These are phyloP conservation scores for Himalopsyche phryganea DNA, from an alignment of 1,140 invertebrate genomes.

Conservation along the genomic window DNA sequence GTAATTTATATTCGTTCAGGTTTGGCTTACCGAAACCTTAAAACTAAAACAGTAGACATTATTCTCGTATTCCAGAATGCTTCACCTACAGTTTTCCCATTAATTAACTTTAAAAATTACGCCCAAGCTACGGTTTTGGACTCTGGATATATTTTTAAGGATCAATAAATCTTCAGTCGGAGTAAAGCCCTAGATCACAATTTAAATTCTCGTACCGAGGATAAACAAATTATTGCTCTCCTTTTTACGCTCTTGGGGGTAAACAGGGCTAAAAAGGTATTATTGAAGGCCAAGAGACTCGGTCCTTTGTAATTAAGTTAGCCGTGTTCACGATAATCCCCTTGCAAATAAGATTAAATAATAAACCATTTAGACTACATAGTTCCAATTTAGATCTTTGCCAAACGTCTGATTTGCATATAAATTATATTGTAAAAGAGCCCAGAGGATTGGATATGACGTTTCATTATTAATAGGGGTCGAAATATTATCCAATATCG, in stretches of 20 bases:
- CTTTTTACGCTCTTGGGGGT: conserved; percentile 6
- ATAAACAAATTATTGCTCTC: conserved; percentile 12
- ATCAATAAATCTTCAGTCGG: too few species aligned
- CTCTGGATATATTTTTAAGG: too few species aligned
- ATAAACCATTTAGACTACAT: conserved; percentile 7
- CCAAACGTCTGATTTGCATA: conserved; percentile 15
- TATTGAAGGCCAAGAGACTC: not conserved
- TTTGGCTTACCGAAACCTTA: too few species aligned
- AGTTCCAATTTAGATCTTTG: conserved; percentile 10
- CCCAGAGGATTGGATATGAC: conserved; percentile 13
- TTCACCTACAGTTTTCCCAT: too few species aligned
- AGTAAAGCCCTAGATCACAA: not conserved
- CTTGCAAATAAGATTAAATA: conserved; percentile 16
- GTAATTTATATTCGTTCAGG: too few species aligned
- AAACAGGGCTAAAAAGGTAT: conserved; percentile 7
- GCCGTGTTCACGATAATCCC: conserved; percentile 13
- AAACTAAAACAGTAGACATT: too few species aligned
- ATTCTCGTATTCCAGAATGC: too few species aligned
- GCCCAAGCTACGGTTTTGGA: too few species aligned
- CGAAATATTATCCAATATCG: conserved; percentile 17
- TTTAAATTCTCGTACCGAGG: not conserved
- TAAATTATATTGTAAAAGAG: conserved; percentile 18
- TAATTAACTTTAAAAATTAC: too few species aligned
- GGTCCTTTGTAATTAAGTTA: conserved; percentile 8
- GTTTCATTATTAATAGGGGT: conserved; percentile 12